Evolutionary conservation across 2,797 vertebrate species (phyloP), one percentile per base, ranked within the genome.

Genomic region (Anolis apletophallus): DNA sequence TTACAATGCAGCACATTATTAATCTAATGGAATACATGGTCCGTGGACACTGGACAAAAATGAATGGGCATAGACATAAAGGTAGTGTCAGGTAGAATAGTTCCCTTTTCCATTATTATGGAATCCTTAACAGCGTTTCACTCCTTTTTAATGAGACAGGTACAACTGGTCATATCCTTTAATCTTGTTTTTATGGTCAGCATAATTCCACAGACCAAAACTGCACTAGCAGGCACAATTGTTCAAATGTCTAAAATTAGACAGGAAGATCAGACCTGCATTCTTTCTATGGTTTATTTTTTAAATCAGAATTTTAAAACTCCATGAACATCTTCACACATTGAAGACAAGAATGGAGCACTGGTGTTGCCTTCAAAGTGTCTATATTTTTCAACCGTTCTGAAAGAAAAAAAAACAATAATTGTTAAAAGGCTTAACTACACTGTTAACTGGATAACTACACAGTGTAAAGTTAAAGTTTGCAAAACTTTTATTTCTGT

Each of bases 171-270:
- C 77, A 29, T 54, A 2, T 73, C 29, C 14, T 61, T 61, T 64
- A 10, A 80, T 61, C 68, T 61, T 61, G 32, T 80, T 86, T 74
- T 55, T 72, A 74, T 14, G 32, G 57, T 80, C 71, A 74, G 55
- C 69, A 74, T n/a, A 83, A 40, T 59, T 46, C 13, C n/a, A 46
- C 26, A 46, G 55, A 23, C 68, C 54, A 54, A 69, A 81, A 81
- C 12, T 68, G 21, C 34, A 57, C 69, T 36, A 71, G 19, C 23
- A 82, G 55, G 67, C 52, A 69, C 55, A 71, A 55, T 36, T 55
- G 67, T n/a, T 81, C 46, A 50, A 69, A 52, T 69, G 11, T 26
- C 52, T 34, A 81, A 54, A 81, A 77, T 81, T 16, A 69, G 80
- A 59, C 6, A 16, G 10, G 55, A 34, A 78, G 54, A 57, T 21